Base-by-base conservation (phyloP, 2,797 vertebrate species). In the Lithobates sylvaticus region DNA sequence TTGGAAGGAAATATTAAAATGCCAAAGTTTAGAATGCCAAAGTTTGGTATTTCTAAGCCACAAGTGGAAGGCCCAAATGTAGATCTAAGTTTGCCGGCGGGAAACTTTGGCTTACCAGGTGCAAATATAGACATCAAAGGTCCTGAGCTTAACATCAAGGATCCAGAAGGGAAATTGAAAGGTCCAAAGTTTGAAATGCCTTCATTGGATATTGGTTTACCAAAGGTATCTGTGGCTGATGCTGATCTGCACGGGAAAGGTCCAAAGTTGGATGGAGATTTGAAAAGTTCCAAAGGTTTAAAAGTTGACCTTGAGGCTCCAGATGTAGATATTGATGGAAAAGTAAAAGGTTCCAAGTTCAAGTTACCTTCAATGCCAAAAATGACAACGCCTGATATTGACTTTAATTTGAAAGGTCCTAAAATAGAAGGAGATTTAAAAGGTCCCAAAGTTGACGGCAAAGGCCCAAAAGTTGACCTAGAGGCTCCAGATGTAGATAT, bases 141-240 rank as follows among this genome's bases (percentile, higher is more conserved):
- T 0, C 92, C 92, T 0, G 94, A 94, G 27, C 0, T 93, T 0
- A 93, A 92, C 5, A 78, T 94, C 0, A 93, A 94, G n/a, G 67
- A 89, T 10, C 91, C 92, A 0, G 93, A 94, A 0, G 91, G 92
- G 4, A 92, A 94, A 23, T 12, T 93, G 88, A 94, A 91, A 87
- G 91, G 91, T 0, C 88, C 93, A 2, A 86, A 88, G 0, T 26
- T 92, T 34, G 90, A 91, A 27, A 78, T 89, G 88, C 91, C 92
- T 3, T 89, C 93, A 0, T 80, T 94, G 78, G 88, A 90, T 47
- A 85, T 92, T n/a, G 91, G 91, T 29, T 86, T 81, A 21, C 93
- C 93, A 5, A 88, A 91, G 61, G 0, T 90, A 7, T 81, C 89
- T 0, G 34, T 84, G n/a, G 92, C 93, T 0, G 89, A 69, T 0